phyloP scores from a whole-genome alignment of 2,113 vertebrate species.

The Hoplias malabaricus region DNA sequence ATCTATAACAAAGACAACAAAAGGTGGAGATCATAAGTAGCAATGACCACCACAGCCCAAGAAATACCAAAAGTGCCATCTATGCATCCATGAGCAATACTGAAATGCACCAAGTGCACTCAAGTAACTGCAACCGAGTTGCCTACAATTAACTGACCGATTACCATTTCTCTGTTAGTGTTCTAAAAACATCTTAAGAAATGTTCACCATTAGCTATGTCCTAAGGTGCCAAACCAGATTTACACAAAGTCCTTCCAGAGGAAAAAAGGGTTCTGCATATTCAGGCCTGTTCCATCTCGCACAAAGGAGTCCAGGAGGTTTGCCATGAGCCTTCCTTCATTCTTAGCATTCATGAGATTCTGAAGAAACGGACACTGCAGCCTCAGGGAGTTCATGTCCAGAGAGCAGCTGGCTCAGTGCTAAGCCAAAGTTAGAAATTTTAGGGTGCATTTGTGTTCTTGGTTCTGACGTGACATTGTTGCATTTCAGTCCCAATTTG shows the following conservation, averaged over 20 bases:
- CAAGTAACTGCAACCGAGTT: not conserved
- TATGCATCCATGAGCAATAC: no score
- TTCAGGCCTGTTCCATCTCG: slow-evolving; percentile 36
- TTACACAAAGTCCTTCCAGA: not conserved
- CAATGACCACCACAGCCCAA: no score
- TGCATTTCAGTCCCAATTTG: no score
- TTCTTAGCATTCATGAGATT: slow-evolving; percentile 31
- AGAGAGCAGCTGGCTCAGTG: slow-evolving; percentile 17
- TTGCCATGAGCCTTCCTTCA: slow-evolving; percentile 10
- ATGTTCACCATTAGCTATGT: not conserved
- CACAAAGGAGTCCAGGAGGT: not conserved
- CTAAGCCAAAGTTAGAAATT: not conserved
- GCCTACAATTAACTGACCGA: not conserved
- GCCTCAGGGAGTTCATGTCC: not conserved
- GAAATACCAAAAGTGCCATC: no score
- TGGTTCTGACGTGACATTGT: no score
- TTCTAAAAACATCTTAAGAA: not conserved
- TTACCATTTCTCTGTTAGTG: not conserved
- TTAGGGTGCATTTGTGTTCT: no score
- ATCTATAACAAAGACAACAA: no score
- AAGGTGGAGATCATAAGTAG: no score
- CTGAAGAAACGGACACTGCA: slow-evolving; percentile 11
- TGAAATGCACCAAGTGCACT: no score
- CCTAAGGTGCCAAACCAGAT: not conserved
- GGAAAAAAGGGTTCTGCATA: not conserved